Evolutionary conservation across 2,113 vertebrate species (phyloP).

Genomic region (Triplophysa tibetana): DNA sequence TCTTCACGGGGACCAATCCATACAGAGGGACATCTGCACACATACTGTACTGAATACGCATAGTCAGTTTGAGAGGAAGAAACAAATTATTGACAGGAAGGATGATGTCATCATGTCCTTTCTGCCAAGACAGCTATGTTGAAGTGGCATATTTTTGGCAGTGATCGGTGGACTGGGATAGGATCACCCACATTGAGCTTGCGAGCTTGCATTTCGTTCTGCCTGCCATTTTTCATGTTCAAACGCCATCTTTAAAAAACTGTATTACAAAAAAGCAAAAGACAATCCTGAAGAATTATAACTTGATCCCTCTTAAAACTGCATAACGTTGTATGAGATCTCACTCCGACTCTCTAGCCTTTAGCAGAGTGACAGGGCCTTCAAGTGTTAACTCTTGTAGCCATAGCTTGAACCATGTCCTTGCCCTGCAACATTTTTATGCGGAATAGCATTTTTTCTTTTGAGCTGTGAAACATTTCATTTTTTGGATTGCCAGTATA

Average conservation of each 20-base stretch:
- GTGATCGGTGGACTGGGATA: slow-evolving; percentile 17
- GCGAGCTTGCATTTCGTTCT: slow-evolving; percentile 4
- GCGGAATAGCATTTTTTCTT: slow-evolving; percentile 54
- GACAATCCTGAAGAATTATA: slow-evolving; percentile 76
- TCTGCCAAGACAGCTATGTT: slow-evolving; percentile 4
- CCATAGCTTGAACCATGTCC: slow-evolving; percentile 64
- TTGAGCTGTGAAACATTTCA: slow-evolving; percentile 47
- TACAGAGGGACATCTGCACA: slow-evolving; percentile 44
- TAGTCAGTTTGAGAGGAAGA: slow-evolving; percentile 54
- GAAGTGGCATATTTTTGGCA: background rate
- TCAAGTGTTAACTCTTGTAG: slow-evolving; percentile 56
- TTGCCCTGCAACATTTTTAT: slow-evolving; percentile 43
- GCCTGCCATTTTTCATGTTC: slow-evolving; percentile 37
- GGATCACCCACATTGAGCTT: background rate
- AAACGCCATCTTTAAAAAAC: slow-evolving; percentile 53
- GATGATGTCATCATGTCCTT: slow-evolving; percentile 35
- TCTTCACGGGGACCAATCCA: slow-evolving; percentile 64
- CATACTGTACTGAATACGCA: slow-evolving; percentile 48
- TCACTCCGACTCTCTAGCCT: slow-evolving; percentile 48
- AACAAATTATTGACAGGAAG: slow-evolving; percentile 59
- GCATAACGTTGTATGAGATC: slow-evolving; percentile 59
- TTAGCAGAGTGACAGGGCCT: slow-evolving; percentile 38
- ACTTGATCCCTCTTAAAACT: slow-evolving; percentile 69
- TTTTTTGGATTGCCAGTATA: slow-evolving; percentile 20
- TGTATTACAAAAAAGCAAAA: slow-evolving; percentile 69